Conservation (phyloP, 2,888 invertebrate species). For the Calameuta pallipes region DNA sequence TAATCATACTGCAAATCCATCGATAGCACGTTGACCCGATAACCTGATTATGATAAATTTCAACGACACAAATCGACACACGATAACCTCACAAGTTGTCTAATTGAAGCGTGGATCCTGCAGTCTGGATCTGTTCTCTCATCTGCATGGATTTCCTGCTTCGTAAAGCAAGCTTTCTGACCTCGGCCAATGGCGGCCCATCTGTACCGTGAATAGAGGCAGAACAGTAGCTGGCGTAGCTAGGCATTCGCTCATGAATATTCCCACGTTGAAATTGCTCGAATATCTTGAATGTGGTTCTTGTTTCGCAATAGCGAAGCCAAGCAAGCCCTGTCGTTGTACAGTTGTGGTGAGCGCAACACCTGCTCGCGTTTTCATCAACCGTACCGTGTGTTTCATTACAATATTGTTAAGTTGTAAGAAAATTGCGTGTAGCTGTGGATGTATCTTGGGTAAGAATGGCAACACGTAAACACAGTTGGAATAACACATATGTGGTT, state of each 20-base stretch:
- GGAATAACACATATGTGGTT: neutral
- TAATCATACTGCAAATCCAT: neutral
- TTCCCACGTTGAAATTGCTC: slow-evolving; percentile 57
- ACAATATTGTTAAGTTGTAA: neutral
- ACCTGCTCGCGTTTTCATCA: slow-evolving; percentile 5
- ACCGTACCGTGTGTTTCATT: neutral
- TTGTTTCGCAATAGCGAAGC: slow-evolving; percentile 16
- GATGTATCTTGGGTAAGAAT: neutral
- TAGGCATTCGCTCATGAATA: slow-evolving; percentile 58
- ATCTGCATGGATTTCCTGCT: slow-evolving; percentile 61
- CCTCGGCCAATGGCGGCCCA: slow-evolving; percentile 14
- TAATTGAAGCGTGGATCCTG: slow-evolving; percentile 58
- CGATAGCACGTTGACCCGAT: neutral
- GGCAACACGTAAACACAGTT: neutral
- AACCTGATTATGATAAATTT: neutral
- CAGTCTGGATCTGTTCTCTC: slow-evolving; percentile 47
- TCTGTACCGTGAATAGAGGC: slow-evolving; percentile 48
- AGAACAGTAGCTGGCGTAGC: slow-evolving; percentile 39
- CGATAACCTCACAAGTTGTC: slow-evolving; percentile 46
- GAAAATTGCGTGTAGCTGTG: neutral
- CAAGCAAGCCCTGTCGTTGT: neutral
- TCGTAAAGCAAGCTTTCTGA: slow-evolving; percentile 50
- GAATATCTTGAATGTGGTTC: slow-evolving; percentile 54
- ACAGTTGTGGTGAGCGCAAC: neutral
- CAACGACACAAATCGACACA: neutral